These are phyloP conservation scores for Agrotis exclamationis DNA, from an alignment of 2,888 invertebrate genomes.

Conservation along the genomic window DNA sequence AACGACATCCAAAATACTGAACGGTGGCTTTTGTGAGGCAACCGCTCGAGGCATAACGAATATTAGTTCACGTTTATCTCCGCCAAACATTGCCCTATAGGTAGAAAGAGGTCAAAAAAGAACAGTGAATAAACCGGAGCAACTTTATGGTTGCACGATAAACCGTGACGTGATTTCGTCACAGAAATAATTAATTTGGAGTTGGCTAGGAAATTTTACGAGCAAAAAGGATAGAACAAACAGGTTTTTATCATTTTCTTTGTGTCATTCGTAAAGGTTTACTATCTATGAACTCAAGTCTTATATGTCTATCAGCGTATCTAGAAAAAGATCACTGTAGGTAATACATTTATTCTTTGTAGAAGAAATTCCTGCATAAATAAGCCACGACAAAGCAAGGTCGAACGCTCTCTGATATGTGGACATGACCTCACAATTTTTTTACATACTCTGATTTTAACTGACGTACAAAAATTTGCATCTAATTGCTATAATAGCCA, in stretches of 20 bases:
- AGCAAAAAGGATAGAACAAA: slow-evolving; percentile 11
- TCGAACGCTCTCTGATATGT: slow-evolving; percentile 20
- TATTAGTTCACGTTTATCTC: slow-evolving; percentile 50
- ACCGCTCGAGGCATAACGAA: slow-evolving; percentile 34
- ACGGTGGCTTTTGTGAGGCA: slow-evolving; percentile 33
- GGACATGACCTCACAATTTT: slow-evolving; percentile 54
- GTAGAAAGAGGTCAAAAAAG: slow-evolving; percentile 30
- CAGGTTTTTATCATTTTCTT: slow-evolving; percentile 20
- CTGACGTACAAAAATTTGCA: slow-evolving; percentile 38
- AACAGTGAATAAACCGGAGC: slow-evolving; percentile 12
- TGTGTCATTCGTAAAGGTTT: not conserved
- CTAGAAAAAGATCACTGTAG: slow-evolving; percentile 26
- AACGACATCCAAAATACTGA: slow-evolving; percentile 32
- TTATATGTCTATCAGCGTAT: slow-evolving; percentile 11
- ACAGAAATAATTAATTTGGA: slow-evolving; percentile 40
- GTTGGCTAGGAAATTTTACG: slow-evolving; percentile 3
- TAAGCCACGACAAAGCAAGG: slow-evolving; percentile 56
- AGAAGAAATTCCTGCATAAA: slow-evolving; percentile 67
- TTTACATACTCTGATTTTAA: slow-evolving; percentile 28
- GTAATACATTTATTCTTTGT: slow-evolving; percentile 58
- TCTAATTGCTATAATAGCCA: slow-evolving; percentile 20
- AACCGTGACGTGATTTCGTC: slow-evolving; percentile 34
- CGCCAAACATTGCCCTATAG: slow-evolving; percentile 23
- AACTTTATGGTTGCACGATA: slow-evolving; percentile 39
- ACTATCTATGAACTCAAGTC: not conserved